phyloP scores from a whole-genome alignment of 2,113 vertebrate species.

The Aphelocoma coerulescens region DNA sequence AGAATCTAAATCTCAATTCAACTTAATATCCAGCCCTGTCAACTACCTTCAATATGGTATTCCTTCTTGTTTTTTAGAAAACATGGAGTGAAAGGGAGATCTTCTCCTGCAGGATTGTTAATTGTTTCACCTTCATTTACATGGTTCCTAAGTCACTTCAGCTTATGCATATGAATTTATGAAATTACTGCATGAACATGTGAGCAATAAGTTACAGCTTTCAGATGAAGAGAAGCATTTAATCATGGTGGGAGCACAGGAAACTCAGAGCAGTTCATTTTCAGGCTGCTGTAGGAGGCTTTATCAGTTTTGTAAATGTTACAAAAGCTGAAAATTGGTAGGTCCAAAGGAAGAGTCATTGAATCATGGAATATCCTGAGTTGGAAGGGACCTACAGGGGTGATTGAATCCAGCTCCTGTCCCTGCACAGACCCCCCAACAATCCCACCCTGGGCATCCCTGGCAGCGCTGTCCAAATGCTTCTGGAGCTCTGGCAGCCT shows the following conservation, averaged over 20 bases:
- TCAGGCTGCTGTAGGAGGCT: not conserved
- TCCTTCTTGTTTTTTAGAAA: not conserved
- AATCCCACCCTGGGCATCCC: too few relatives aligned
- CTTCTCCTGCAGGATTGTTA: not conserved
- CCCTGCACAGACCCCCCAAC: too few relatives aligned
- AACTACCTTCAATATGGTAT: not conserved
- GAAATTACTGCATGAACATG: not conserved
- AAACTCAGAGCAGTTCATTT: not conserved
- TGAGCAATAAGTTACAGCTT: not conserved
- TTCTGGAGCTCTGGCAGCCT: not conserved
- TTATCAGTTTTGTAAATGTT: not conserved
- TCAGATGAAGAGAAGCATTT: not conserved
- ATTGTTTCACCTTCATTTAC: not conserved
- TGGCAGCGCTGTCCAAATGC: rapidly evolving
- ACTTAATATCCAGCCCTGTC: not conserved
- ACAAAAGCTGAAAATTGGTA: not conserved
- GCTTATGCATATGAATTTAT: not conserved
- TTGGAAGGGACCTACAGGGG: not conserved
- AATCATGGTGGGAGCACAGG: not conserved
- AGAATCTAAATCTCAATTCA: not conserved
- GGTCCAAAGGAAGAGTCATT: not conserved
- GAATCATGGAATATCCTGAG: too few relatives aligned
- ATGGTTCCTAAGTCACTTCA: not conserved
- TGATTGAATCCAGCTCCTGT: not conserved
- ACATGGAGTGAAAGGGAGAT: not conserved